Conservation (phyloP, 2,888 invertebrate genomes). For the Bombylius major region DNA sequence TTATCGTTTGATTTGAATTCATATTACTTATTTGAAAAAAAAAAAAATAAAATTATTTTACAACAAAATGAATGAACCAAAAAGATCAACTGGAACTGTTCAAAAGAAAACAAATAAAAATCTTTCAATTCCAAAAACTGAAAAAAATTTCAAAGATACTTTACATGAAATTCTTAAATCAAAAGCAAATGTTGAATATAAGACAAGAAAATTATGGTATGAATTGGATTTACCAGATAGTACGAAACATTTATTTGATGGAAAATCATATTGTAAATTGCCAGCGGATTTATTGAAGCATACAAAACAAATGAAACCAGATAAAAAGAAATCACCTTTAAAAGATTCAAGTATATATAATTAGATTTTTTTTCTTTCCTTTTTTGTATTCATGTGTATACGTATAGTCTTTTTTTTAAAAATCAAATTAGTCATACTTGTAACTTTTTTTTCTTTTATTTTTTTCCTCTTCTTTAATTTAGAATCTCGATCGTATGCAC, state of each 20-base stretch:
- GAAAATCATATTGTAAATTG: conserved; percentile 42
- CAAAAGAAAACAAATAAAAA: not conserved
- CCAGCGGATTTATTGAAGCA: conserved; percentile 45
- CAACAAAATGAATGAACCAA: not conserved
- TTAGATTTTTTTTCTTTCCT: not conserved
- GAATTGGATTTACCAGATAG: conserved; percentile 34
- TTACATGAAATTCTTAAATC: conserved; percentile 27
- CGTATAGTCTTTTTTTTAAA: too few species aligned
- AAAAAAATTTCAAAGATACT: not conserved
- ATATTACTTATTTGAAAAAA: too few species aligned
- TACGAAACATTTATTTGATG: conserved; percentile 25
- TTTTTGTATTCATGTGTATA: too few species aligned
- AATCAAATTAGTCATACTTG: too few species aligned
- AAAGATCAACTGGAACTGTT: not conserved
- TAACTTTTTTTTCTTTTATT: too few species aligned
- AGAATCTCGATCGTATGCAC: conserved; percentile 54
- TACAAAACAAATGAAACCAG: conserved; percentile 34
- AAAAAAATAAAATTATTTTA: too few species aligned
- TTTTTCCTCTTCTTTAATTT: not conserved
- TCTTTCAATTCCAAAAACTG: not conserved
- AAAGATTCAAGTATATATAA: conserved; percentile 26
- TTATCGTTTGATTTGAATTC: too few species aligned
- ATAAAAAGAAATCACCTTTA: conserved; percentile 24
- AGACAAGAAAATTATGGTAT: conserved; percentile 29
- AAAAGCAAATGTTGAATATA: conserved; percentile 32